These are phyloP conservation scores for Ctenopoma kingsleyae DNA, from an alignment of 2,797 vertebrate genomes.

Conservation along the genomic window DNA sequence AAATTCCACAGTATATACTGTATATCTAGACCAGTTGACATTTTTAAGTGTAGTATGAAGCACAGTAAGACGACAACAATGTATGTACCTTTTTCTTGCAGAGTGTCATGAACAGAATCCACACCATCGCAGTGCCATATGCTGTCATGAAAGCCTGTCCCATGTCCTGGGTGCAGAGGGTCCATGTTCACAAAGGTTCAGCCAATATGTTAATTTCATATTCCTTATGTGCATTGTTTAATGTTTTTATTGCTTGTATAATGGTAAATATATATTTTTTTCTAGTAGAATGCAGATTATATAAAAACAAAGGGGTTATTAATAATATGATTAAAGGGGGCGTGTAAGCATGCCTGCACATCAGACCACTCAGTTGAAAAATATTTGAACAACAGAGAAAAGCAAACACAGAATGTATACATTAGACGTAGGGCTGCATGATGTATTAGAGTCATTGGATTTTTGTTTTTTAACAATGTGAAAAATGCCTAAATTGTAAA, in stretches of 20 bases:
- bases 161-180: slow-evolving; percentile 97
- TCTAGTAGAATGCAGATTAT: no score
- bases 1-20: not conserved
- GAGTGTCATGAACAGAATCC: slow-evolving; percentile 98
- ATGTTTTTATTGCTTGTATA: not conserved
- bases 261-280: not conserved
- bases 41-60: not conserved
- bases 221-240: not conserved
- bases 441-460: no score
- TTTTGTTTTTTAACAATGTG: no score
- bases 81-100: slow-evolving; percentile 55
- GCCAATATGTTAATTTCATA: not conserved
- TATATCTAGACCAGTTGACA: not conserved
- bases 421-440: not conserved
- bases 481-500: no score
- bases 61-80: not conserved
- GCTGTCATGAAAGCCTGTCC: slow-evolving; percentile 99
- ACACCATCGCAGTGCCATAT: slow-evolving; percentile 96
- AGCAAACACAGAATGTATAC: not conserved
- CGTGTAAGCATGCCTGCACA: not conserved
- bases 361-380: not conserved
- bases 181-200: slow-evolving; percentile 95
- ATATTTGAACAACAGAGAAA: rapidly evolving
- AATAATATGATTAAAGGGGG: not conserved
- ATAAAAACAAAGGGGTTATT: not conserved